These are phyloP conservation scores for Magallana angulata DNA, from an alignment of 1,140 invertebrate genomes.

Conservation along the genomic window DNA sequence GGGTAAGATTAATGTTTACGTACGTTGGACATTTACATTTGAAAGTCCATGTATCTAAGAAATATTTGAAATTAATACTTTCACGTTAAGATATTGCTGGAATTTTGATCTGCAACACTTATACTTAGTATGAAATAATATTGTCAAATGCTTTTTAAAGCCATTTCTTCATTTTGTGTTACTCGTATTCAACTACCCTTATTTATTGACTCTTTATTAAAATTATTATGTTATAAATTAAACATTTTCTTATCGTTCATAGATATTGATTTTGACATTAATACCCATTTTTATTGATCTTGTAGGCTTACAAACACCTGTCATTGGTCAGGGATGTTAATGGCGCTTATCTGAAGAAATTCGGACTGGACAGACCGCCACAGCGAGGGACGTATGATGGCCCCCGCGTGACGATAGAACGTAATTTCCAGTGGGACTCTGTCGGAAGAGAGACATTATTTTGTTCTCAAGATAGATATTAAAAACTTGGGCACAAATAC, in stretches of 20 bases:
- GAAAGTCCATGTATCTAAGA: not conserved
- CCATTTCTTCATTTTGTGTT: not conserved
- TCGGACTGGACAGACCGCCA: slow-evolving; percentile 33
- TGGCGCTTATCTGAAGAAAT: not conserved
- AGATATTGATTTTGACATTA: not conserved
- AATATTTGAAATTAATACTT: not conserved
- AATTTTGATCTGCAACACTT: not conserved
- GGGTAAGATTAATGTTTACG: not conserved
- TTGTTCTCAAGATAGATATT: not conserved
- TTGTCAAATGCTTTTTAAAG: not conserved
- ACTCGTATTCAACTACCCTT: not conserved
- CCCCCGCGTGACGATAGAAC: not conserved
- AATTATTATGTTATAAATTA: not conserved
- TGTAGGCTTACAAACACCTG: not conserved
- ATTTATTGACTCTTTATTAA: too few species aligned
- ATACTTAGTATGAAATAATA: not conserved
- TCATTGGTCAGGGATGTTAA: not conserved
- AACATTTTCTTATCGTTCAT: not conserved
- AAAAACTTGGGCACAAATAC: too few species aligned
- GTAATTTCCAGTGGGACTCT: slow-evolving; percentile 7
- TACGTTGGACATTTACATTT: not conserved
- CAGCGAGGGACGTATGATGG: not conserved
- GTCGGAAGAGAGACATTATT: slow-evolving; percentile 8
- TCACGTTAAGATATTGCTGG: not conserved
- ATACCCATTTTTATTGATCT: not conserved